phyloP scores from a whole-genome alignment of 2,113 vertebrate species.

The Clarias gariepinus region DNA sequence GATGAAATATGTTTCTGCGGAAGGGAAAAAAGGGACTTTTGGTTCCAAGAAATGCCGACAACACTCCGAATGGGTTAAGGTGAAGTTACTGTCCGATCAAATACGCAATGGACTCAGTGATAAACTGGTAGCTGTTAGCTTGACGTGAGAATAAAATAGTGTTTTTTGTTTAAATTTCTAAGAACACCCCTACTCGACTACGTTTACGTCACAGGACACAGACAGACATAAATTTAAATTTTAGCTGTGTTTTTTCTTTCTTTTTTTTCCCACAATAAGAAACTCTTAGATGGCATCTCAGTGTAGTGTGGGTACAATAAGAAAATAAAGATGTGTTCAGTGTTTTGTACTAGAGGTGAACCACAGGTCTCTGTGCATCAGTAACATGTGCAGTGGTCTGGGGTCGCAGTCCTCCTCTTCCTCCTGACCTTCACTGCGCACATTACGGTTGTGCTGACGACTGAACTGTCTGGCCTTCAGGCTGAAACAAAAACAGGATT shows the following conservation, averaged over 20 bases:
- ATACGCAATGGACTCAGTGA: not conserved
- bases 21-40: not conserved
- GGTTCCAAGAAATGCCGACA: not conserved
- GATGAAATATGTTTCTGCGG: not conserved
- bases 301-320: not conserved
- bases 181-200: not conserved
- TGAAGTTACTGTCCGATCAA: not conserved
- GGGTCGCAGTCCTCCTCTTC: constrained; percentile 41
- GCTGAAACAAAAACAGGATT: constrained; percentile 21
- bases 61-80: not conserved
- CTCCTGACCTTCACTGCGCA: constrained; percentile 37
- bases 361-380: constrained; percentile 48
- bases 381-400: constrained; percentile 55
- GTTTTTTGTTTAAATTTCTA: no score
- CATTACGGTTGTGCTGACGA: constrained; percentile 59
- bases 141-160: not conserved
- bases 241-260: not conserved
- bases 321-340: not conserved
- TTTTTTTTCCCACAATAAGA: not conserved
- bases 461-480: constrained; percentile 56
- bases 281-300: not conserved
- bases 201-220: not conserved
- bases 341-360: constrained; percentile 20
- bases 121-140: not conserved
- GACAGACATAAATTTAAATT: not conserved